Evolutionary conservation across 2,888 invertebrate genomes (phyloP).

Genomic region (Drymonia ruficornis): DNA sequence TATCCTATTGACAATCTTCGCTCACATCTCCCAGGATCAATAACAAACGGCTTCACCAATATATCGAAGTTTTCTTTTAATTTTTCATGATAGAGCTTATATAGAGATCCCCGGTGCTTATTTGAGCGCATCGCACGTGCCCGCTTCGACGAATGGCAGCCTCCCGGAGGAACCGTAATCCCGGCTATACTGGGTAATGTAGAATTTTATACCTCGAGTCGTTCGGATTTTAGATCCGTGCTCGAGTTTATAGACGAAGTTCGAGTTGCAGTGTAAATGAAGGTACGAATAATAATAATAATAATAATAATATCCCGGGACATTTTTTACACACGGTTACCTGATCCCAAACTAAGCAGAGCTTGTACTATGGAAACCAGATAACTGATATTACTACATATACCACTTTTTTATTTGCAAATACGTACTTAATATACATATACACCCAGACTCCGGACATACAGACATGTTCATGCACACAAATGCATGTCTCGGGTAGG

Average conservation of each 20-base stretch:
- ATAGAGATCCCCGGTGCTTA: slow-evolving; percentile 45
- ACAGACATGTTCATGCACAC: too few species aligned
- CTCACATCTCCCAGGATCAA: background rate
- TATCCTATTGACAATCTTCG: too few species aligned
- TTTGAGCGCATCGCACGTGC: slow-evolving; percentile 47
- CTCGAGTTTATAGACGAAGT: slow-evolving; percentile 2
- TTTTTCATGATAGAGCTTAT: slow-evolving; percentile 50
- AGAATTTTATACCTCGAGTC: slow-evolving; percentile 39
- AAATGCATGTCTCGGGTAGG: too few species aligned
- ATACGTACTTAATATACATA: too few species aligned
- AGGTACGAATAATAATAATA: too few species aligned
- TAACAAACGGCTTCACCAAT: background rate
- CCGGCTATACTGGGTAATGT: slow-evolving; percentile 36
- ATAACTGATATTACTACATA: too few species aligned
- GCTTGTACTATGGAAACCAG: too few species aligned
- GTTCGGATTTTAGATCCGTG: slow-evolving; percentile 24
- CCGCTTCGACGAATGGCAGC: slow-evolving; percentile 34
- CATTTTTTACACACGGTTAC: too few species aligned
- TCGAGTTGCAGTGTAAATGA: background rate
- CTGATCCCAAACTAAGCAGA: too few species aligned
- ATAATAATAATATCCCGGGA: too few species aligned
- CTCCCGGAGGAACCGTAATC: slow-evolving; percentile 47
- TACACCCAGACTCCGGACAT: too few species aligned
- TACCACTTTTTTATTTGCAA: too few species aligned
- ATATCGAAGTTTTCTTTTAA: slow-evolving; percentile 42